Percentiles rank a stretch among this genome's conserved stretches.
These are phyloP conservation scores for Microcebus lehilahytsara DNA, from an alignment of 2,113 vertebrate species.

Conservation along the genomic window DNA sequence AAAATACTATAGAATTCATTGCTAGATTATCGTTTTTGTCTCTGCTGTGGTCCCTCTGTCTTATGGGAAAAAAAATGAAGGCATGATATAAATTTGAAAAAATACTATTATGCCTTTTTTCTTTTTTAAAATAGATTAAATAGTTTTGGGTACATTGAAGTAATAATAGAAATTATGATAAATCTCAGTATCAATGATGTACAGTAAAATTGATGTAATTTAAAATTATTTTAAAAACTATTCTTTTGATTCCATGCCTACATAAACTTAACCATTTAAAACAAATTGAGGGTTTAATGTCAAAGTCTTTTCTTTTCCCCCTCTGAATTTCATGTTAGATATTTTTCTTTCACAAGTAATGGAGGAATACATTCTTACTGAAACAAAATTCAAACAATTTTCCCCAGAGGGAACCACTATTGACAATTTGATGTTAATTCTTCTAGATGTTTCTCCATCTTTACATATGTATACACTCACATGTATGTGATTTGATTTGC, in stretches of 20 bases:
- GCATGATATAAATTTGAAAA: not conserved
- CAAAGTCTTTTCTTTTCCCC: not conserved
- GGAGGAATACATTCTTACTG: not conserved
- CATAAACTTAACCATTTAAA: constrained; percentile 12
- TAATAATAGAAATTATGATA: not conserved
- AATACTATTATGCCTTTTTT: not conserved
- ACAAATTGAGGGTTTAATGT: constrained; percentile 16
- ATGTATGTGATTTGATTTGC: not conserved
- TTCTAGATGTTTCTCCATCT: not conserved
- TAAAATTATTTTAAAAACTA: not conserved
- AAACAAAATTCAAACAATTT: not conserved
- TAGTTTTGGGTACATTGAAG: constrained; percentile 3
- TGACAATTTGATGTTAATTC: not conserved
- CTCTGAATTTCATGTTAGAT: not conserved
- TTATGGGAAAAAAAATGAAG: not conserved
- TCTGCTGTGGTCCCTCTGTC: not conserved
- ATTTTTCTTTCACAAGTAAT: not conserved
- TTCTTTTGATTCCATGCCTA: not conserved
- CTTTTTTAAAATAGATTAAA: not conserved
- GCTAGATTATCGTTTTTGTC: not conserved
- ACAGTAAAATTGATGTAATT: not conserved
- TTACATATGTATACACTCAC: not conserved
- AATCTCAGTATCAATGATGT: not conserved
- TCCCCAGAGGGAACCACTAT: not conserved
- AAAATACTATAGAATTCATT: not conserved